Evolutionary conservation across 2,888 invertebrate genomes (phyloP).

Genomic region (Eutolmus rufibarbis): DNA sequence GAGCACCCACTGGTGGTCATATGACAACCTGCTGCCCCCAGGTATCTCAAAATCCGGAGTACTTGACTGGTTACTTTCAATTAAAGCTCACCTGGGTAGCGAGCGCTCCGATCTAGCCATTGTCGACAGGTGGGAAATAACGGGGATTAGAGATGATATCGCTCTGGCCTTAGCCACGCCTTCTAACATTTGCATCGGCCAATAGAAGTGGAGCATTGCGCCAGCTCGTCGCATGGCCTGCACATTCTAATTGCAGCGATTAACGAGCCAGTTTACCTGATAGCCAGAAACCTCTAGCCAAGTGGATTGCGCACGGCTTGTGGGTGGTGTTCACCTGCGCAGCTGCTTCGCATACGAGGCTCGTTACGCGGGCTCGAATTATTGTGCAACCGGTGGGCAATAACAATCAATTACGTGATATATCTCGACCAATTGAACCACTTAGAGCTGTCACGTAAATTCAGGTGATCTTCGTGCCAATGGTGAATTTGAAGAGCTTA

Average conservation of each 20-base stretch:
- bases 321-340: constrained; percentile 23
- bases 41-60: constrained; percentile 9
- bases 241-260: constrained; percentile 36
- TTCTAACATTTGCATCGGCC: constrained; percentile 32
- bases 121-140: constrained; percentile 32
- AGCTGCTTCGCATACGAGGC: background rate
- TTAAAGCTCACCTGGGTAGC: background rate
- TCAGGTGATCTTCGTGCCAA: background rate
- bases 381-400: constrained; percentile 13
- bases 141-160: constrained; percentile 25
- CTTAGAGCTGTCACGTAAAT: constrained; percentile 38
- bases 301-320: background rate
- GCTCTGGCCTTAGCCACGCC: constrained; percentile 6
- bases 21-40: background rate
- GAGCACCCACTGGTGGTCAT: background rate
- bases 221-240: background rate
- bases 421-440: constrained; percentile 37
- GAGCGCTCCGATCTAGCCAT: background rate
- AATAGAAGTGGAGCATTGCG: constrained; percentile 3
- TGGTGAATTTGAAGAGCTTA: background rate
- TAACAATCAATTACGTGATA: constrained; percentile 31
- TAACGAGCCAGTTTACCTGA: background rate
- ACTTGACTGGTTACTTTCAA: constrained; percentile 29
- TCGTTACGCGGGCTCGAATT: background rate
- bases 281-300: background rate